Percentiles rank a stretch among this genome's conserved stretches.
Conservation (phyloP, 2,113 vertebrate genomes). For the Odontophorus gujanensis region DNA sequence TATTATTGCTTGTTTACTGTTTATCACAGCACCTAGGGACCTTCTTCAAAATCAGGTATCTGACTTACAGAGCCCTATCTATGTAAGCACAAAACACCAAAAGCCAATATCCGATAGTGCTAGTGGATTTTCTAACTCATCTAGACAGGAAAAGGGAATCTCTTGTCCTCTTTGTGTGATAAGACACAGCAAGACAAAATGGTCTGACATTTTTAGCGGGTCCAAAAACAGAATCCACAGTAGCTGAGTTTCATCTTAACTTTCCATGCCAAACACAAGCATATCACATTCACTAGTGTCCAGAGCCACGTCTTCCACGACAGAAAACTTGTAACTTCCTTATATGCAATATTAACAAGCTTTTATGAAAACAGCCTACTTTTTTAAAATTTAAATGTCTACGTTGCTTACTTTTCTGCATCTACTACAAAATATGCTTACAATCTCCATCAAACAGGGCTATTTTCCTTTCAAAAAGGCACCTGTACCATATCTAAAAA, state of each 20-base stretch:
- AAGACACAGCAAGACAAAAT: not conserved
- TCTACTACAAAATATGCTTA: not conserved
- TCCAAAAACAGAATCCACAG: not conserved
- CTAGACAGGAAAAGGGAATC: not conserved
- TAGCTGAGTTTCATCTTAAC: not conserved
- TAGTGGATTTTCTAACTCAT: not conserved
- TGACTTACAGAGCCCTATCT: not conserved
- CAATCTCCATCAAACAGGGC: not conserved
- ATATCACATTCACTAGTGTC: not conserved
- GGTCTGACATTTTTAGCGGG: not conserved
- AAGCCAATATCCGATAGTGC: not conserved
- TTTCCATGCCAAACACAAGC: not conserved
- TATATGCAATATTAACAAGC: not conserved
- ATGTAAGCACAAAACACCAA: not conserved
- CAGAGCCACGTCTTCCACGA: not conserved
- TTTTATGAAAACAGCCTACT: not conserved
- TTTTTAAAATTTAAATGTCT: not conserved
- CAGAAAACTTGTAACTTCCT: not conserved
- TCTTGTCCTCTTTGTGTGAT: not conserved
- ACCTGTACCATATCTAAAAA: not conserved
- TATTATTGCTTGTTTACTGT: not conserved
- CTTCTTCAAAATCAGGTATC: not conserved
- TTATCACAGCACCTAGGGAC: not conserved
- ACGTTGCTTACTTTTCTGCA: not conserved
- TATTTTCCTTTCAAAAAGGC: not conserved